phyloP scores from a whole-genome alignment of 2,113 vertebrate species.

The Chlorodrepanis virens region DNA sequence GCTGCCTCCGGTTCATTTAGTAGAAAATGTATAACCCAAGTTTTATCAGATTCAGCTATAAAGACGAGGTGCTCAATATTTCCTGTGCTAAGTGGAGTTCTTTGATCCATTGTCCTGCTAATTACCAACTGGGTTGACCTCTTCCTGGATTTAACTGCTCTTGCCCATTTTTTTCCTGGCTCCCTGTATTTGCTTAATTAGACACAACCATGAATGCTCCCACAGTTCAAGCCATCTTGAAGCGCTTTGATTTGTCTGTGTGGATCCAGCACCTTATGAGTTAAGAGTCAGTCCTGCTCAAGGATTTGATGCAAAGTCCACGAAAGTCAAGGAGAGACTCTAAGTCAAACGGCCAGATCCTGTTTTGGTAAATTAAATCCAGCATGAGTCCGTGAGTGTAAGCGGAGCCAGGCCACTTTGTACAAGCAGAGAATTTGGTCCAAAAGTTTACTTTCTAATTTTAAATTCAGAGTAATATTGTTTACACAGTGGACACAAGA shows the following conservation, averaged over 20 bases:
- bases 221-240: constrained; percentile 11
- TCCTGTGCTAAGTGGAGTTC: constrained; percentile 54
- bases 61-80: constrained; percentile 52
- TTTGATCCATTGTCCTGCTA: constrained; percentile 58
- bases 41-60: constrained; percentile 59
- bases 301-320: background rate
- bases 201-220: constrained; percentile 34
- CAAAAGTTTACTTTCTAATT: background rate
- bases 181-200: constrained; percentile 60
- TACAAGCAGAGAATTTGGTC: background rate
- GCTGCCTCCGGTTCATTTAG: constrained; percentile 52
- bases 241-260: background rate
- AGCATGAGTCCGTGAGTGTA: background rate
- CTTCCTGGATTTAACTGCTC: constrained; percentile 51
- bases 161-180: constrained; percentile 24
- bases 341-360: background rate
- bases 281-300: background rate
- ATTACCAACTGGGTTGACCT: constrained; percentile 19
- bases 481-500: background rate
- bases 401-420: background rate
- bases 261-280: background rate
- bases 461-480: background rate
- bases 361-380: background rate
- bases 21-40: constrained; percentile 56
- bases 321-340: background rate